Evolutionary conservation across 92 coral and sea anemone species (phyloP), one percentile per base, ranked within the genome.

Genomic region (Bergia puertoricense): DNA sequence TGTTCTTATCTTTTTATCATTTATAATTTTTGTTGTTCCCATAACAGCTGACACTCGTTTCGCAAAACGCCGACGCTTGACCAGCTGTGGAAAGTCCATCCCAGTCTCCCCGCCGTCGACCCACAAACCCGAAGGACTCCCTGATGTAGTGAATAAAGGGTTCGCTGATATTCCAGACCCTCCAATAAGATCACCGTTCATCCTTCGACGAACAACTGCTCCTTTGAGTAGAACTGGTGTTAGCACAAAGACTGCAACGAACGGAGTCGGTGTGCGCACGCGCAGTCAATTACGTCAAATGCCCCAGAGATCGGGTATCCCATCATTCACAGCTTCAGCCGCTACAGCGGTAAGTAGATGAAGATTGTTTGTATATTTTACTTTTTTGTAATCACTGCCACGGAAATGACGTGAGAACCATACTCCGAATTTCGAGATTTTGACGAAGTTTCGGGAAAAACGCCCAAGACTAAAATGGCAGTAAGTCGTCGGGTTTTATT

Each of bases 101-200:
- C 90, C 94, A 77, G 85, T 50, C 44, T 79, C 92, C 22, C 72
- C 80, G 73, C 80, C 77, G 71, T 68, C 37, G 23, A 78, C 39
- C 59, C 57, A 78, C 8, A 65, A 89, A 15, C 93, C 95, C 30
- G 91, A 90, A 81, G 95, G 94, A 1, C 86, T 91, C 40, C 92
- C 92, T 7, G 94, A 95, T 40, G 93, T 89, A 2, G 97, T 92
- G n/a, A 92, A 88, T 15, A 91, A 91, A 83, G 97, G 95, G 5
- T 94, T 91, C 46, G 91, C 93, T 14, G 91, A 88, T 80, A 89
- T 92, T 68, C 97, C 97, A 20, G 90, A 46, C 6, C 89, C 90
- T 40, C 93, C 94, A 3, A 79, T 94, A 23, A 88, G 86, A 72
- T 94, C 96, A 22, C 96, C 96, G 0, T 94, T 94, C 57, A 86